Evolutionary conservation across 2,113 vertebrate genomes (phyloP).

Genomic region (Nothocercus nigrocapillus): DNA sequence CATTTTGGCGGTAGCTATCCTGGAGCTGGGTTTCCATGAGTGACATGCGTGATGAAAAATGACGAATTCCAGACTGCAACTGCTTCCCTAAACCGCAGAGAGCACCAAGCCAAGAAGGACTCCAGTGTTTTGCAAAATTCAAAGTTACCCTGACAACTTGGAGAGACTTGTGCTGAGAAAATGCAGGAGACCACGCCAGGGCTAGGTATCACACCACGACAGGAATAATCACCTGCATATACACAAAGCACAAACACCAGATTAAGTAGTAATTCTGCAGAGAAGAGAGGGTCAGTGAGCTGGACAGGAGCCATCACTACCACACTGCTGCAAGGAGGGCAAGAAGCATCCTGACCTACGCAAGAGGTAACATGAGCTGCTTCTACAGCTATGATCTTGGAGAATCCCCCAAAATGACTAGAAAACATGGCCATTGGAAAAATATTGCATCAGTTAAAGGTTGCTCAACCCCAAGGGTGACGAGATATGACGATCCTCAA

Average conservation of each 20-base stretch:
- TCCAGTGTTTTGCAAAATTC: background rate
- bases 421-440: background rate
- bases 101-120: background rate
- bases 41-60: background rate
- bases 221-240: background rate
- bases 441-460: background rate
- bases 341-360: background rate
- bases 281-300: background rate
- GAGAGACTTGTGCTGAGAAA: background rate
- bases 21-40: background rate
- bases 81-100: background rate
- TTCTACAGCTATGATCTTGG: background rate
- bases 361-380: accelerated
- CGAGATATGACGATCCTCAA: background rate
- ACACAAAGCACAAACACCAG: background rate
- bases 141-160: background rate
- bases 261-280: background rate
- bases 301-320: background rate
- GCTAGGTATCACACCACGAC: too few relatives aligned
- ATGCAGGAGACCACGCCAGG: background rate
- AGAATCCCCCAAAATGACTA: background rate
- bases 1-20: background rate
- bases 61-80: background rate
- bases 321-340: background rate
- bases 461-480: background rate